Evolutionary conservation across 2,113 vertebrate species (phyloP).

Genomic region (Eurystomus gularis): DNA sequence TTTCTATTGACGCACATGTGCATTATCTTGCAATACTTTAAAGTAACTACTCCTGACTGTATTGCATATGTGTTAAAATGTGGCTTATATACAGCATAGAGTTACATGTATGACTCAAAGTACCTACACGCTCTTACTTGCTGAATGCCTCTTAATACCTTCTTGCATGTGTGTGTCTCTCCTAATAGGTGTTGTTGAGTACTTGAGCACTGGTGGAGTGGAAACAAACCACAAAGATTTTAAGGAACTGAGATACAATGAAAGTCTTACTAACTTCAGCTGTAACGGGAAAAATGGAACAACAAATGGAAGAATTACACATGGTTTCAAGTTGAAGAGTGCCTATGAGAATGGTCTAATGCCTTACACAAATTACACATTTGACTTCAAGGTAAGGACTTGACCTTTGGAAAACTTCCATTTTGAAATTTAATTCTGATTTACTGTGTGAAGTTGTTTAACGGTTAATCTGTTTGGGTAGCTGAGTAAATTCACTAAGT

Average conservation of each 20-base stretch:
- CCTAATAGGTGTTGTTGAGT: slow-evolving; percentile 93
- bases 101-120: neutral
- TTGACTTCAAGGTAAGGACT: slow-evolving; percentile 90
- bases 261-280: slow-evolving; percentile 97
- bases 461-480: neutral
- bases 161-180: neutral
- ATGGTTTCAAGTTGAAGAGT: slow-evolving; percentile 97
- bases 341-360: slow-evolving; percentile 96
- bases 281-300: slow-evolving; percentile 94
- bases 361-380: slow-evolving; percentile 98
- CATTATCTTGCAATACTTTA: neutral
- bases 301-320: slow-evolving; percentile 93
- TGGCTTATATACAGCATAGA: neutral
- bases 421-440: neutral
- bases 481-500: neutral
- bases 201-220: slow-evolving; percentile 94
- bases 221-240: slow-evolving; percentile 99
- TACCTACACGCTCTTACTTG: neutral
- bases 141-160: neutral
- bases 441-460: neutral
- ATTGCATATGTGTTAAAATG: neutral
- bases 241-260: slow-evolving; percentile 95
- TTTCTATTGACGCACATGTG: neutral
- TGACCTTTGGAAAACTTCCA: neutral
- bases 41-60: neutral